Evolutionary conservation across 1,140 invertebrate species (phyloP), one percentile per base, ranked within the genome.

Genomic region (Formica selysi): DNA sequence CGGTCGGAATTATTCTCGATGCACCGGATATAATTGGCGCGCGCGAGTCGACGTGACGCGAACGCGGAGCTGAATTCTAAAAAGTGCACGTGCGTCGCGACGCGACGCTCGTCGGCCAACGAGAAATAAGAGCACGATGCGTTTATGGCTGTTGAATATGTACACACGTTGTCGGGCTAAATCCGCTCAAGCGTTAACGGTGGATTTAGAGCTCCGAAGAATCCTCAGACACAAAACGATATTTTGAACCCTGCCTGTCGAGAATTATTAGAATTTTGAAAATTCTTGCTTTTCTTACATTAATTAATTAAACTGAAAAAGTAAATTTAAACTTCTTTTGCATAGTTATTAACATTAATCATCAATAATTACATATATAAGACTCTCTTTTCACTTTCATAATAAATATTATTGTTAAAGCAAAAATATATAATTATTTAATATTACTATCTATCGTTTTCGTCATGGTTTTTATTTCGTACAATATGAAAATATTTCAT

Each of bases 1-100:
- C 62, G 51, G 62, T 8, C 54, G 38, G 70, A 90, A 90, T 89
- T 89, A 89, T 41, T 71, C 84, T 44, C 71, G 61, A 65, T 84
- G 41, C 73, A 3, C 38, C 59, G 38, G 13, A 68, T 67, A 76
- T 89, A 90, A 90, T 89, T 78, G 88, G 26, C 51, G 36, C 51
- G 26, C 32, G 38, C 79, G 67, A 73, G 68, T 57, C 78, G 41
- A 65, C 19, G 26, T 54, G 57, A 68, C 6, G 76, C 44, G 19
- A 19, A 11, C 65, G 71, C 51, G 32, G 70, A 7, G 29, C 3
- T 65, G 87, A 90, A 90, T 89, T 65, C 54, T 89, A 87, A 89
- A 89, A 89, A 84, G 78, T 48, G 32, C 57, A 32, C 41, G 29
- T 36, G n/a, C 41, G 65, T 36, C 16, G 54, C 22, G 36, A 41